These are phyloP conservation scores for Dorcus hopei DNA, from an alignment of 2,888 invertebrate genomes.

Conservation along the genomic window DNA sequence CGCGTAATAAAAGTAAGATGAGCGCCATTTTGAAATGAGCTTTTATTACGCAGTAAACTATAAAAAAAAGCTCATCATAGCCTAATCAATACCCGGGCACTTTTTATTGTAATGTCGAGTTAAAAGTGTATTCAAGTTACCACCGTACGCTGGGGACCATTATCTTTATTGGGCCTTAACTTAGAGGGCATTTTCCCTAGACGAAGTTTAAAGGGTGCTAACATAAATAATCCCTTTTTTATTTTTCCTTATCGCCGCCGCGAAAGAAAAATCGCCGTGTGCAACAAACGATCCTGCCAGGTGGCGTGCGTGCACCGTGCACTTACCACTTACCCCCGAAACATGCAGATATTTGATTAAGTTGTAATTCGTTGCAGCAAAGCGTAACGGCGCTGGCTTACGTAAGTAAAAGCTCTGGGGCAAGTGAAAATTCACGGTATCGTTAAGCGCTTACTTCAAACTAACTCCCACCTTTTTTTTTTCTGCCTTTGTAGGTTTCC, in stretches of 20 bases:
- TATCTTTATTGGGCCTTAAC: constrained; percentile 27
- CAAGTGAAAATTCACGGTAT: constrained; percentile 20
- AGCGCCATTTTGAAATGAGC: constrained; percentile 44
- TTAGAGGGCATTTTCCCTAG: constrained; percentile 27
- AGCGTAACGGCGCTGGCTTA: not conserved
- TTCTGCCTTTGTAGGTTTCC: constrained; percentile 37
- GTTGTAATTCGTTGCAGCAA: too few relatives aligned
- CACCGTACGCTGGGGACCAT: constrained; percentile 25
- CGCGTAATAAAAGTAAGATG: constrained; percentile 42
- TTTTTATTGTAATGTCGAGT: constrained; percentile 42
- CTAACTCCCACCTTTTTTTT: constrained; percentile 15
- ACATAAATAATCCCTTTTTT: constrained; percentile 38
- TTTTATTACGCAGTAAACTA: constrained; percentile 43
- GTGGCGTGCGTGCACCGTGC: constrained; percentile 18
- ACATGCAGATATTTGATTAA: too few relatives aligned
- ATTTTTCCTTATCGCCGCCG: constrained; percentile 33
- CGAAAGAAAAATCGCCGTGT: constrained; percentile 31
- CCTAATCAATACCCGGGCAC: constrained; percentile 22
- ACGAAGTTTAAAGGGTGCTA: constrained; percentile 22
- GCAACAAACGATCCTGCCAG: constrained; percentile 37
- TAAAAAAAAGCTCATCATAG: constrained; percentile 39
- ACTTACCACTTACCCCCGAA: too few relatives aligned
- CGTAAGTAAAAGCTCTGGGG: not conserved
- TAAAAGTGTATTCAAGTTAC: constrained; percentile 38
- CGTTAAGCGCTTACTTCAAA: constrained; percentile 3